Base-by-base conservation (phyloP, 2,113 vertebrate species). In the Chlorodrepanis virens region DNA sequence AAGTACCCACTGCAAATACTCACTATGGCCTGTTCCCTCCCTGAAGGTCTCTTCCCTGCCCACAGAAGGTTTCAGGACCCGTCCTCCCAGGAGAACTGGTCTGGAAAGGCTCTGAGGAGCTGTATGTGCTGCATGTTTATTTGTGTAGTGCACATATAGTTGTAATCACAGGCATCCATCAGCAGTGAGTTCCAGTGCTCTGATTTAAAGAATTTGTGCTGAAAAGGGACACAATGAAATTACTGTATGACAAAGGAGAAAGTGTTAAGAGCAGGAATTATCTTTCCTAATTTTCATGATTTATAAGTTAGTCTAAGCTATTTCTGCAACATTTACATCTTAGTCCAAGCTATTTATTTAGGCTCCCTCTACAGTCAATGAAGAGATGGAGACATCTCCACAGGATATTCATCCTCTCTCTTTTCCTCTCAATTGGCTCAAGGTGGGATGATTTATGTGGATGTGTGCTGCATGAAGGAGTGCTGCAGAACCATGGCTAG, bases 381-480 rank as follows among this genome's bases (percentile, higher is more conserved):
- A 80, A 72, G 49, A 29, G 50, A 49, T 6, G 23, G 64, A 83
- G n/a, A 22, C 8, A 49, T 27, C 37, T 61, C 28, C 47, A 78
- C 39, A 39, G 39, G 25, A 35, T 39, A 42, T 54, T 91, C 14
- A 65, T 65, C 37, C 44, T 69, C 12, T 35, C 12, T 60, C 11
- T 52, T 44, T 71, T 54, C 40, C 54, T 82, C 29, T 39, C 13
- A 24, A 37, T 37, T 40, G 29, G 54, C 23, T 85, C 5, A 4
- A 15, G 47, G 35, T 29, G 39, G 16, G 22, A 59, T 79, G 65
- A 75, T 25, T 78, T 28, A 35, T 16, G 16, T 23, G 23, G 17
- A 29, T 33, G 14, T 64, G 23, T 0, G 0, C 45, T 72, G 8
- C 19, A 27, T 47, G 35, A 54, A 56, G 9, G 14, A 50, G 0